phyloP scores from a whole-genome alignment of 2,888 invertebrate species.

The Drosophila merina region DNA sequence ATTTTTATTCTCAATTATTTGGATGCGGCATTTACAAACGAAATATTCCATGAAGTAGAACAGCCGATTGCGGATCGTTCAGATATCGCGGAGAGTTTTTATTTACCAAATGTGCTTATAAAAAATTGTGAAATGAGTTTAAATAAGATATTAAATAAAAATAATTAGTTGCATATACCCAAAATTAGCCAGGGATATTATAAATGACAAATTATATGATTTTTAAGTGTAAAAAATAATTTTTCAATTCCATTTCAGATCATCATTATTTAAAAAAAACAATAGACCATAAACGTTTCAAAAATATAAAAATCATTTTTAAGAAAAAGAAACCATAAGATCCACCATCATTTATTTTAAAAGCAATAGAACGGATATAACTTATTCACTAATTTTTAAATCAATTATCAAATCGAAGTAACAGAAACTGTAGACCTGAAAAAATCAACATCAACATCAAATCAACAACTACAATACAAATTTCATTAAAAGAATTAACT shows the following conservation, averaged over 20 bases:
- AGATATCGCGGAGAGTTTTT: conserved; percentile 76
- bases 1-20: conserved; percentile 72
- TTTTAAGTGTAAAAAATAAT: neutral
- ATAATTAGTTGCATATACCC: too few relatives aligned
- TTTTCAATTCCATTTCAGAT: conserved; percentile 65
- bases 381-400: conserved; percentile 45
- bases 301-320: conserved; percentile 35
- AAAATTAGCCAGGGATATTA: too few relatives aligned
- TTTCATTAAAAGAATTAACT: conserved; percentile 21
- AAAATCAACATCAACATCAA: conserved; percentile 25
- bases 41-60: conserved; percentile 79
- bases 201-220: too few relatives aligned
- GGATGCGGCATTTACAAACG: conserved; percentile 61
- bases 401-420: conserved; percentile 14
- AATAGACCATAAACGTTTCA: conserved; percentile 81
- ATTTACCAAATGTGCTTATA: conserved; percentile 72
- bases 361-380: conserved; percentile 80
- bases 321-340: conserved; percentile 19
- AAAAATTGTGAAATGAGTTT: conserved; percentile 30
- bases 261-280: conserved; percentile 81
- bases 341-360: conserved; percentile 77
- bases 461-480: conserved; percentile 34
- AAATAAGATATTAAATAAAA: neutral
- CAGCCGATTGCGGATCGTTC: conserved; percentile 78
- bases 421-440: conserved; percentile 42